Evolutionary conservation across 1,140 invertebrate genomes (phyloP).

Genomic region (Zophobas morio): DNA sequence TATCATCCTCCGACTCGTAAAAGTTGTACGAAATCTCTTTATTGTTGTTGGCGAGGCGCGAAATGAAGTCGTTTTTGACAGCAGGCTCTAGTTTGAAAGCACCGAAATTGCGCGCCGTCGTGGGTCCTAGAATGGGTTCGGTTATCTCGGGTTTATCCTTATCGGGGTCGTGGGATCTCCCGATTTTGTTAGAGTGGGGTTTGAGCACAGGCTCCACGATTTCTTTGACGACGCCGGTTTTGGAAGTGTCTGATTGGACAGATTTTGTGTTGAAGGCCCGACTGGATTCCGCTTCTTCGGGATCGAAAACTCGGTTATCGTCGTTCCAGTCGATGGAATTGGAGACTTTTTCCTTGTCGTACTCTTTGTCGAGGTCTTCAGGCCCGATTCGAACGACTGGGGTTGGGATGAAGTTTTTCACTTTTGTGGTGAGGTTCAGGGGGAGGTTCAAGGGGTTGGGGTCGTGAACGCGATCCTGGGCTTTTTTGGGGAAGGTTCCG

Average conservation of each 20-base stretch:
- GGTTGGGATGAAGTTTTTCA: conserved; percentile 61
- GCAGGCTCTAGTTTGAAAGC: conserved; percentile 49
- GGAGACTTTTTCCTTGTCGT: conserved; percentile 47
- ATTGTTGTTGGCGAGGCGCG: conserved; percentile 46
- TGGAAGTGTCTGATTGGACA: conserved; percentile 68
- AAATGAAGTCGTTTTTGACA: conserved; percentile 47
- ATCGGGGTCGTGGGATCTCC: conserved; percentile 68
- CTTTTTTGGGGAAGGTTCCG: conserved; percentile 56
- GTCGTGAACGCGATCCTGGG: conserved; percentile 54
- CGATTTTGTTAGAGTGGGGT: conserved; percentile 68
- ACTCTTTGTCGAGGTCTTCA: conserved; percentile 53
- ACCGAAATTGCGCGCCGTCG: conserved; percentile 68
- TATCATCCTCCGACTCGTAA: conserved; percentile 55
- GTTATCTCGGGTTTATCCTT: conserved; percentile 75
- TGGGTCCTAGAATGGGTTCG: conserved; percentile 79
- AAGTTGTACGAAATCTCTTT: conserved; percentile 59
- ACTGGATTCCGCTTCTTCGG: conserved; percentile 69
- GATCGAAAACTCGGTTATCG: conserved; percentile 20
- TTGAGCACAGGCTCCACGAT: conserved; percentile 70
- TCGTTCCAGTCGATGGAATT: conserved; percentile 51
- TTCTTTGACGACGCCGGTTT: conserved; percentile 62
- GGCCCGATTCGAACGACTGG: conserved; percentile 65
- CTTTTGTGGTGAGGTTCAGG: conserved; percentile 13
- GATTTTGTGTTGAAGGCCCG: conserved; percentile 75
- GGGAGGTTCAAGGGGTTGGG: conserved; percentile 16